Conservation (phyloP, 2,113 vertebrate genomes). For the Siniperca chuatsi region DNA sequence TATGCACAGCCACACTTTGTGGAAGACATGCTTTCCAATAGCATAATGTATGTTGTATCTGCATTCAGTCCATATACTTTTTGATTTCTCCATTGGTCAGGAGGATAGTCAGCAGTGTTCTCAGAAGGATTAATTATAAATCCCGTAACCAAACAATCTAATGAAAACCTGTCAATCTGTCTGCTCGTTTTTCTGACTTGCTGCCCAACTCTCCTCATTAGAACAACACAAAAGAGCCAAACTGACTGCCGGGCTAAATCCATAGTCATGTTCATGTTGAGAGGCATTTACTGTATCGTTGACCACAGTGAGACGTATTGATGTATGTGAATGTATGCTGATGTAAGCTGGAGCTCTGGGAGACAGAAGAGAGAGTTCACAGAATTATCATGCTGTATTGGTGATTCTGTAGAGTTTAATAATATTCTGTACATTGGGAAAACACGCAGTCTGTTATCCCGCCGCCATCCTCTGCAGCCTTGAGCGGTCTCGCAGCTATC, state of each 20-base stretch:
- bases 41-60: conserved; percentile 41
- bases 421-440: conserved; percentile 34
- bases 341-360: not conserved
- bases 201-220: conserved; percentile 46
- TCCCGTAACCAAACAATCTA: conserved; percentile 57
- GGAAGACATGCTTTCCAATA: not conserved
- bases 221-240: conserved; percentile 24
- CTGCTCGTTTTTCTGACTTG: conserved; percentile 31
- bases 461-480: conserved; percentile 12
- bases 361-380: not conserved
- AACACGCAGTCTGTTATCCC: not conserved
- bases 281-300: conserved; percentile 3
- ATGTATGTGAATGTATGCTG: conserved; percentile 1
- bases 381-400: not conserved
- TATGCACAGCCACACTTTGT: not conserved
- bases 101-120: conserved; percentile 49
- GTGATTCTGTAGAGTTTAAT: conserved; percentile 29
- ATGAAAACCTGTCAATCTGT: conserved; percentile 72
- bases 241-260: conserved; percentile 35
- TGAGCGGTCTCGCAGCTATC: conserved; percentile 4
- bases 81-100: conserved; percentile 28
- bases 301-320: conserved; percentile 10
- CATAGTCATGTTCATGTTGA: conserved; percentile 29
- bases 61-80: conserved; percentile 50
- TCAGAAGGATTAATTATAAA: conserved; percentile 74